Conservation (phyloP, 2,797 vertebrate species). For the Antrozous pallidus region DNA sequence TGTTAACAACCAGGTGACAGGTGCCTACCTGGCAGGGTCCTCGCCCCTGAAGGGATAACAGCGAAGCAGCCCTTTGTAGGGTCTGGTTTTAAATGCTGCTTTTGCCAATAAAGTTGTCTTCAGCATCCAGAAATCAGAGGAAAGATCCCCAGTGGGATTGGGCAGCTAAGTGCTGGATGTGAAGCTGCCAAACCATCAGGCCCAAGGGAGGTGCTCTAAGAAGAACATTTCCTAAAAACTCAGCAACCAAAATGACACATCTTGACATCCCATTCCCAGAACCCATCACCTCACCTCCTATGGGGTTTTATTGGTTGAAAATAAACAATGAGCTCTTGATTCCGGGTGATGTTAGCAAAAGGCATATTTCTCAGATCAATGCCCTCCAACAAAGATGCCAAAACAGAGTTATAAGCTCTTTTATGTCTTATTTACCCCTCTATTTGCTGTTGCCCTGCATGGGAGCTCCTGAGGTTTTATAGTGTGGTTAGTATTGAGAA, state of each 20-base stretch:
- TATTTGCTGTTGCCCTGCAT: background rate
- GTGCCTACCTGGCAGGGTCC: background rate
- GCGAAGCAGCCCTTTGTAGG: background rate
- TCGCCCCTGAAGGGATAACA: background rate
- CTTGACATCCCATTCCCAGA: slow-evolving; percentile 64
- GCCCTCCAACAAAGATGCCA: slow-evolving; percentile 3
- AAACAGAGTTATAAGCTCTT: background rate
- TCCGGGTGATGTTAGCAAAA: slow-evolving; percentile 40
- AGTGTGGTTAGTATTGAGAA: background rate
- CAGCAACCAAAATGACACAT: slow-evolving; percentile 46
- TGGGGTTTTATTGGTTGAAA: slow-evolving; percentile 24
- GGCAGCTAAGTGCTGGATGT: slow-evolving; percentile 46
- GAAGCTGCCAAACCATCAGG: slow-evolving; percentile 60
- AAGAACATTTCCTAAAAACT: slow-evolving; percentile 64
- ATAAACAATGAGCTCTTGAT: slow-evolving; percentile 37
- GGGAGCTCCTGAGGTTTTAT: background rate
- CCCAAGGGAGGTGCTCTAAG: slow-evolving; percentile 28
- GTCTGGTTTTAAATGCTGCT: background rate
- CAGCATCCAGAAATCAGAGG: background rate
- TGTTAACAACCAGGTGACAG: background rate
- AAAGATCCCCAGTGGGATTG: background rate
- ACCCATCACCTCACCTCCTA: slow-evolving; percentile 35
- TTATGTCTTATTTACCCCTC: background rate
- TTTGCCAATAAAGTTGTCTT: background rate
- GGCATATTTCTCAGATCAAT: background rate